Percentiles rank a stretch among this genome's conserved stretches.
phyloP scores from a whole-genome alignment of 2,888 invertebrate species.

The Acleris holmiana region DNA sequence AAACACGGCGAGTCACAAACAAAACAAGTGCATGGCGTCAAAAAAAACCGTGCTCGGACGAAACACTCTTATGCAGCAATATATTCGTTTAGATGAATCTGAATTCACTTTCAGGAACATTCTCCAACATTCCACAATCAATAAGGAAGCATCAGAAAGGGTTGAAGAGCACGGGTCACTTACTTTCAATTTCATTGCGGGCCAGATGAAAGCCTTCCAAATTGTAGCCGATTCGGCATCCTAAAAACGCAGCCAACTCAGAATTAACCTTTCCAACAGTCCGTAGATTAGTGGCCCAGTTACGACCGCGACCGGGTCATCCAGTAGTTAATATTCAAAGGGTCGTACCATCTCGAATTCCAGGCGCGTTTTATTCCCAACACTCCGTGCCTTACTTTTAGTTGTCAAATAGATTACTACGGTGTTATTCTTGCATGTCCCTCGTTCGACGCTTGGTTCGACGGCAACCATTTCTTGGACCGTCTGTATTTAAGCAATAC shows the following conservation, averaged over 20 bases:
- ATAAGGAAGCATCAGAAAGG: background rate
- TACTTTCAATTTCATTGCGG: slow-evolving; percentile 19
- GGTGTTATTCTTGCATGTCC: too few species aligned
- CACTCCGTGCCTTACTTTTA: slow-evolving; percentile 60
- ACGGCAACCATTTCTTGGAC: too few species aligned
- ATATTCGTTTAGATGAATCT: too few species aligned
- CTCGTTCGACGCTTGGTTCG: too few species aligned
- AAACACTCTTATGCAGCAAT: too few species aligned
- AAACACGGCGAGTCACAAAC: too few species aligned
- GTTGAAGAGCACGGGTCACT: slow-evolving; percentile 5
- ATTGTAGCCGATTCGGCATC: slow-evolving; percentile 27
- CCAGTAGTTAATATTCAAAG: slow-evolving; percentile 81
- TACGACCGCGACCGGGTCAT: slow-evolving; percentile 71
- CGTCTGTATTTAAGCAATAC: too few species aligned
- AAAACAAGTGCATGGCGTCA: too few species aligned
- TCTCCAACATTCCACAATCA: background rate
- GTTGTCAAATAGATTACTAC: slow-evolving; percentile 56
- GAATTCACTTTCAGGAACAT: background rate
- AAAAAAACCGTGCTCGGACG: too few species aligned
- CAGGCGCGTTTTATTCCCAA: slow-evolving; percentile 66
- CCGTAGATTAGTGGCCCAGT: slow-evolving; percentile 68
- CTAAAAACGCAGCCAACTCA: slow-evolving; percentile 43
- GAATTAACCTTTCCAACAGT: slow-evolving; percentile 69
- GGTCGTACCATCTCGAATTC: slow-evolving; percentile 77
- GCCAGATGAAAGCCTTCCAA: slow-evolving; percentile 13